These are phyloP conservation scores for Pipra filicauda DNA, from an alignment of 2,113 vertebrate genomes.

Conservation along the genomic window DNA sequence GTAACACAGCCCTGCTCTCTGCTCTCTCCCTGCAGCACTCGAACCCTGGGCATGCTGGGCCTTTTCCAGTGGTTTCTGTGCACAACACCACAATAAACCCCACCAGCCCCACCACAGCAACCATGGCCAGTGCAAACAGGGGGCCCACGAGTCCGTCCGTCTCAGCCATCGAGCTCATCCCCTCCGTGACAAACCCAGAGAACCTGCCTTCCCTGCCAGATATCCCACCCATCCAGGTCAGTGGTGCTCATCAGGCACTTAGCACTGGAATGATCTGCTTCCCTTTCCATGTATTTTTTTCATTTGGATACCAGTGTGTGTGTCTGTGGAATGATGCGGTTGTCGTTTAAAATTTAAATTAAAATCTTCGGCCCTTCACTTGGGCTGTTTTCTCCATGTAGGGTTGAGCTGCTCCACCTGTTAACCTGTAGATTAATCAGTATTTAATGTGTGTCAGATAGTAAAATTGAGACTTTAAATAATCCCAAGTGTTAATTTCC, in stretches of 20 bases:
- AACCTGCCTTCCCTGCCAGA: conserved; percentile 95
- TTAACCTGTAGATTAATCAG: neutral
- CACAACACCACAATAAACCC: conserved; percentile 94
- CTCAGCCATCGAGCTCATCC: conserved; percentile 92
- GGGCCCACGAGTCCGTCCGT: conserved; percentile 92
- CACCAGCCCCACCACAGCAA: conserved; percentile 95
- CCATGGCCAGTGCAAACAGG: conserved; percentile 91
- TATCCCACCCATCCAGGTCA: conserved; percentile 97
- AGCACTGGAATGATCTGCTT: neutral
- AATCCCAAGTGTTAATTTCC: neutral
- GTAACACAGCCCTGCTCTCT: neutral
- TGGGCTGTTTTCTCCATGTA: fast-evolving
- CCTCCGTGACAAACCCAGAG: conserved; percentile 97
- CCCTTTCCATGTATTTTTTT: neutral
- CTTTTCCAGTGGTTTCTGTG: conserved; percentile 93
- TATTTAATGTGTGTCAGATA: neutral
- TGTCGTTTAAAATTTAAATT: neutral
- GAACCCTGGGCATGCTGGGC: conserved; percentile 95
- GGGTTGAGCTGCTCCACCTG: neutral
- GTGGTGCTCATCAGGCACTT: neutral
- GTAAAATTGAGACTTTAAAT: neutral
- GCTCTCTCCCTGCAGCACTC: conserved; percentile 85
- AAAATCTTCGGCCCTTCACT: neutral
- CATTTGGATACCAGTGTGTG: neutral
- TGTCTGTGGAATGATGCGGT: neutral